Base-by-base conservation (phyloP, 2,797 vertebrate genomes). In the Schizopygopsis malacanthus region DNA sequence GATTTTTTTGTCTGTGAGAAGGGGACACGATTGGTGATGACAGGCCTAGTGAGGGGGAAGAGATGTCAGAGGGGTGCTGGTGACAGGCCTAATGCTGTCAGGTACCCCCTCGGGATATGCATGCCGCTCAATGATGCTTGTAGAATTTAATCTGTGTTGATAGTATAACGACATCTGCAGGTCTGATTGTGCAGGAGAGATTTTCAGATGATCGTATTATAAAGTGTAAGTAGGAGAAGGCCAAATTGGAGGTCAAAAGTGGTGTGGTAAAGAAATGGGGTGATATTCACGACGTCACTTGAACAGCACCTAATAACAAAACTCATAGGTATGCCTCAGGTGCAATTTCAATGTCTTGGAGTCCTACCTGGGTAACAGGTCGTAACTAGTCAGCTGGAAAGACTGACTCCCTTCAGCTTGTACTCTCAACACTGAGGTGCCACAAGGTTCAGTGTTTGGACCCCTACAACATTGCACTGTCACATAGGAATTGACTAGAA, bases 51-150 rank as follows among this genome's bases (percentile, higher is more conserved):
- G 88, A 90, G 59, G 80, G 41, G 86, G 86, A 89, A 89, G 82
- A 86, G 86, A 89, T 88, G 84, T 81, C 69, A 83, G 83, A 83
- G 63, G 73, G 85, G 78, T 65, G 79, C 69, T 80, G 87, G 81
- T 85, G 90, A 89, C 81, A 87, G 79, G 82, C 78, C 12, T 65
- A 84, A 87, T 82, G 72, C 83, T 90, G 89, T 90, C 87, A 87
- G 83, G 82, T 86, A 78, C 22, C 4, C 87, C 87, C 78, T 81
- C 72, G 70, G 85, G 90, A 88, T 56, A 84, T 85, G 65, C 79
- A 82, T 50, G 69, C 69, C 45, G 20, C 70, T 22, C 69, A 63
- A 84, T 86, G 82, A 83, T 59, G 71, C 79, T 79, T 11, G 73
- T 88, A 76, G 70, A 76, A 87, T 88, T 78, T 89, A 69, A 90